Conservation (phyloP, 2,797 vertebrate species). For the Protosalanx chinensis region DNA sequence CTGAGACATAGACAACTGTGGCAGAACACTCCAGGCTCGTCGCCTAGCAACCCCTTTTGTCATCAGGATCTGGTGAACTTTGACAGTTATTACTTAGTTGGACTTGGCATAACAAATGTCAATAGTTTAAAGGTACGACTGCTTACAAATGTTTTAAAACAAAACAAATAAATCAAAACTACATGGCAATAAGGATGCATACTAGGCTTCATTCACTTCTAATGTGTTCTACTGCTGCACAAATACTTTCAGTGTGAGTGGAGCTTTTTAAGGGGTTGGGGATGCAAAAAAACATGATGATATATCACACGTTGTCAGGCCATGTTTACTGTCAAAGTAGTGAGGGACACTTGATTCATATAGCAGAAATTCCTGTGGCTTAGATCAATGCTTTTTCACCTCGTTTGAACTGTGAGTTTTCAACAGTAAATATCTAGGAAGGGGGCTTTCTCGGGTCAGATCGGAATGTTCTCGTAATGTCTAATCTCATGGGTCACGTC, state of each 20-base stretch:
- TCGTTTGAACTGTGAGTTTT: constrained; percentile 12
- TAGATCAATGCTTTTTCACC: constrained; percentile 9
- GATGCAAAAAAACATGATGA: constrained; percentile 5
- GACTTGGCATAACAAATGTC: background rate
- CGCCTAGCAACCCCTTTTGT: background rate
- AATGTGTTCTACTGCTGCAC: background rate
- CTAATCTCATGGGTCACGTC: constrained; percentile 5
- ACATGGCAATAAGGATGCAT: background rate
- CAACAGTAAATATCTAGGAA: constrained; percentile 3
- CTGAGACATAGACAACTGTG: constrained; percentile 16
- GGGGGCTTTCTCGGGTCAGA: constrained; percentile 14
- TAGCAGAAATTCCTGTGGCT: constrained; percentile 15
- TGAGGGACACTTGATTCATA: constrained; percentile 10
- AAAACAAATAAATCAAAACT: too few species aligned
- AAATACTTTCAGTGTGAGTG: constrained; percentile 12
- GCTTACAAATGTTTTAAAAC: too few species aligned
- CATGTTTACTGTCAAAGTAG: background rate
- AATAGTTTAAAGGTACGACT: too few species aligned
- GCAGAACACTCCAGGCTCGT: constrained; percentile 20
- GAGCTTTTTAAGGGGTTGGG: constrained; percentile 9
- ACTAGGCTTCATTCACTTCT: background rate
- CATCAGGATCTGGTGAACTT: background rate
- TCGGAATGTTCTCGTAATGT: constrained; percentile 9
- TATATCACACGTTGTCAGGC: constrained; percentile 14
- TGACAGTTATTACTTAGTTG: background rate